A percentile compares a stretch with the other conserved stretches of the same genome.
These are phyloP conservation scores for Leptopilina drosophilae DNA, from an alignment of 2,888 invertebrate genomes.

Conservation along the genomic window DNA sequence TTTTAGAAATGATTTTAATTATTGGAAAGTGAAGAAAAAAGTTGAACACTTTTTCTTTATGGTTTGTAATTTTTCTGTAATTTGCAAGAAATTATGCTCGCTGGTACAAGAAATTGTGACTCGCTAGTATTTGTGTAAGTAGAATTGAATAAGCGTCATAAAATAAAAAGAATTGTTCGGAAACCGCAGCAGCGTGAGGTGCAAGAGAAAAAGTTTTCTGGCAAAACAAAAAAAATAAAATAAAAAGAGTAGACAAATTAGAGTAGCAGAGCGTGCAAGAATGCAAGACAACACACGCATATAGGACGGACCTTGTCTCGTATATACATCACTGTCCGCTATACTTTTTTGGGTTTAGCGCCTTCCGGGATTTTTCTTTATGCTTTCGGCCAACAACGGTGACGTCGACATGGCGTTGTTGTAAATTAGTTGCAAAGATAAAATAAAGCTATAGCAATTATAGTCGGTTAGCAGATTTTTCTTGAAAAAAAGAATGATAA, in stretches of 20 bases:
- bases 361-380: conserved; percentile 30
- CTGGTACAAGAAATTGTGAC: conserved; percentile 5
- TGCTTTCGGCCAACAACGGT: background rate
- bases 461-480: conserved; percentile 64
- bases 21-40: background rate
- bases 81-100: conserved; percentile 11
- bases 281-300: conserved; percentile 31
- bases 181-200: conserved; percentile 31
- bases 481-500: too few species aligned
- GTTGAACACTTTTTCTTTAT: background rate
- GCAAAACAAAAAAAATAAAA: background rate
- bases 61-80: conserved; percentile 16
- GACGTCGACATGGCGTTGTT: background rate
- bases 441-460: conserved; percentile 64
- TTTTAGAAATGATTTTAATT: background rate
- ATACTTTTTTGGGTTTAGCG: conserved; percentile 6
- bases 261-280: conserved; percentile 17
- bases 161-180: conserved; percentile 38
- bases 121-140: conserved; percentile 12
- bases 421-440: conserved; percentile 45
- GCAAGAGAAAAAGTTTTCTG: background rate
- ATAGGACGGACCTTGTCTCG: conserved; percentile 32
- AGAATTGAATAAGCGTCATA: conserved; percentile 36
- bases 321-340: conserved; percentile 32
- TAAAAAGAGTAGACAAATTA: conserved; percentile 26